Conservation (phyloP, 1,140 invertebrate genomes). For the Thaumetopoea pityocampa region DNA sequence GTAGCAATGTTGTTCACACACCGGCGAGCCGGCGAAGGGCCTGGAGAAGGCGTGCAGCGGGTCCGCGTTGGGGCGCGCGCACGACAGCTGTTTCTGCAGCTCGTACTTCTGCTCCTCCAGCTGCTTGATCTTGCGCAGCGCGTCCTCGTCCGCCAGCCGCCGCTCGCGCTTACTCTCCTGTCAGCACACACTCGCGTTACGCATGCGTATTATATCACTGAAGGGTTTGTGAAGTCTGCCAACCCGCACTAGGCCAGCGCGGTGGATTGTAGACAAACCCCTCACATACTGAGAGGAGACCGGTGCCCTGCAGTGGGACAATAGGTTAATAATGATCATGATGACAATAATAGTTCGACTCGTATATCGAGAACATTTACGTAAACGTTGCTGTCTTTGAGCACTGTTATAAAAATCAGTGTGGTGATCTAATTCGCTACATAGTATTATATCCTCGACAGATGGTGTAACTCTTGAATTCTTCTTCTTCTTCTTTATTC, state of each 20-base stretch:
- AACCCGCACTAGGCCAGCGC: no score
- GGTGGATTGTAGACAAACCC: no score
- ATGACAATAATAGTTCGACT: background rate
- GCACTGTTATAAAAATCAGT: no score
- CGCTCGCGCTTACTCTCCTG: slow-evolving; percentile 95
- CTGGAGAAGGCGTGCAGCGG: slow-evolving; percentile 69
- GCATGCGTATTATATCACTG: background rate
- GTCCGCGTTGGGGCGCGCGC: slow-evolving; percentile 67
- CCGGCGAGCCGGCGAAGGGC: slow-evolving; percentile 81
- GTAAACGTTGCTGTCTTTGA: no score
- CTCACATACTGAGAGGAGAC: no score
- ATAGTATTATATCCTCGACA: no score
- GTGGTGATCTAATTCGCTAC: no score
- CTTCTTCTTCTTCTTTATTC: no score
- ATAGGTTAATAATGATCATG: background rate
- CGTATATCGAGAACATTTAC: background rate
- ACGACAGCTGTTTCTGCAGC: slow-evolving; percentile 87
- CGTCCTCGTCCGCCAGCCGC: slow-evolving; percentile 96
- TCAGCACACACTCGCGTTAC: slow-evolving; percentile 26
- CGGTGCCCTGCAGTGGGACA: no score
- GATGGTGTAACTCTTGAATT: no score
- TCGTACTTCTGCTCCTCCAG: slow-evolving; percentile 93
- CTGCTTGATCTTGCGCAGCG: slow-evolving; percentile 95
- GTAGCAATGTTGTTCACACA: slow-evolving; percentile 20
- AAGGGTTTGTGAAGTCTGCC: background rate